Percentiles rank a stretch among this genome's conserved stretches.
phyloP scores from a whole-genome alignment of 2,113 vertebrate species.

The Meriones unguiculatus region DNA sequence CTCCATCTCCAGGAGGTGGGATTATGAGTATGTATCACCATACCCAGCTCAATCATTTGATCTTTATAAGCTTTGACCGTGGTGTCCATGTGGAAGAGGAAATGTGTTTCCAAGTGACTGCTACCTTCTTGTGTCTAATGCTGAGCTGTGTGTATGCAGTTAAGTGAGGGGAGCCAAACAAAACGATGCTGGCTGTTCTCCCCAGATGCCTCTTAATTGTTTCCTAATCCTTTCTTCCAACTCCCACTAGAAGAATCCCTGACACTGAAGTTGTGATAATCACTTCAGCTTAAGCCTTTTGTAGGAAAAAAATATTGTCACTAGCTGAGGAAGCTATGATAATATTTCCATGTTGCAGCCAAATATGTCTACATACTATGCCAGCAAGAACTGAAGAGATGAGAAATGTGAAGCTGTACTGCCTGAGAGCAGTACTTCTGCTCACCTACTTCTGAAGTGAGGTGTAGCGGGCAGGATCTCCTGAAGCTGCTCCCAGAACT shows the following conservation, averaged over 20 bases:
- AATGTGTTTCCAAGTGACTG: fast-evolving
- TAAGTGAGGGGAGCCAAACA: neutral
- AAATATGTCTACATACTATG: neutral
- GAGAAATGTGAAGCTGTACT: fast-evolving
- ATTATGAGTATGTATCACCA: neutral
- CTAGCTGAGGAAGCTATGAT: neutral
- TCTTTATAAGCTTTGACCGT: neutral
- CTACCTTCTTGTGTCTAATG: too few relatives aligned
- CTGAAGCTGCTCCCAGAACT: neutral
- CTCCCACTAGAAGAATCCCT: neutral
- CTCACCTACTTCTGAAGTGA: neutral
- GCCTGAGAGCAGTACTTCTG: neutral
- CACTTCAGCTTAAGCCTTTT: neutral
- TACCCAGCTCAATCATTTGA: neutral
- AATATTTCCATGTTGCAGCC: slow-evolving; percentile 48
- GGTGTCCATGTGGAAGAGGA: neutral
- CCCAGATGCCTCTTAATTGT: neutral
- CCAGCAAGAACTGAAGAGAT: neutral
- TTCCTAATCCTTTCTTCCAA: neutral
- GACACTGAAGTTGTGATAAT: neutral
- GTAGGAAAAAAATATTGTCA: slow-evolving; percentile 10
- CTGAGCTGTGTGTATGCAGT: neutral
- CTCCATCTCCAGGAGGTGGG: neutral
- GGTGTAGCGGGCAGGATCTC: neutral
- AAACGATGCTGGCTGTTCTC: neutral